Evolutionary conservation across 2,797 vertebrate species (phyloP).

Genomic region (Leptodactylus fallax): DNA sequence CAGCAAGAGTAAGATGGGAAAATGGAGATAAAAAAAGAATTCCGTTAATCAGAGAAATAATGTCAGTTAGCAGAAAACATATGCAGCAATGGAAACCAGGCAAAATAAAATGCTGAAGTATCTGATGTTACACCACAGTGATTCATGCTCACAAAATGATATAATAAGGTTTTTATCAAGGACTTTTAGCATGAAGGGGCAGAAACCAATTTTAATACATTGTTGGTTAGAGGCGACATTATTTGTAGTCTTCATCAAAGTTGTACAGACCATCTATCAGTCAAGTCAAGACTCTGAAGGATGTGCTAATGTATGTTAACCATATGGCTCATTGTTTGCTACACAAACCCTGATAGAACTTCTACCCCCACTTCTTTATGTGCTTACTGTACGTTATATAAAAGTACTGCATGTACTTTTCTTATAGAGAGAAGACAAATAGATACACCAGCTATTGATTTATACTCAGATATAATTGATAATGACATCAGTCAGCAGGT

Average conservation of each 20-base stretch:
- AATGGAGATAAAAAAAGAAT: not conserved
- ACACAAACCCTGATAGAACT: not conserved
- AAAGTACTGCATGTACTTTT: too few relatives aligned
- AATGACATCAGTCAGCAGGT: not conserved
- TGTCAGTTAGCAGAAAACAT: slow-evolving; percentile 65
- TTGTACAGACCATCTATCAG: not conserved
- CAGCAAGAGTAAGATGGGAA: not conserved
- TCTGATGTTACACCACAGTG: slow-evolving; percentile 68
- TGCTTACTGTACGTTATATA: not conserved
- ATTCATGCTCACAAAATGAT: slow-evolving; percentile 74
- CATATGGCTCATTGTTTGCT: slow-evolving; percentile 42
- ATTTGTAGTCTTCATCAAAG: slow-evolving; percentile 26
- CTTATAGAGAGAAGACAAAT: not conserved
- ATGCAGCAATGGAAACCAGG: slow-evolving; percentile 66
- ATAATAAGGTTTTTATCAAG: not conserved
- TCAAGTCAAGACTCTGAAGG: not conserved
- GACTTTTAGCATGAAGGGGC: slow-evolving; percentile 26
- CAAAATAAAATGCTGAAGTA: slow-evolving; percentile 65
- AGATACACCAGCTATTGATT: too few relatives aligned
- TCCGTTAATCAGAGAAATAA: slow-evolving; percentile 37
- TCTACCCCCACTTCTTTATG: not conserved
- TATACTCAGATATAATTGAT: too few relatives aligned
- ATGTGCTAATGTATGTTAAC: slow-evolving; percentile 46
- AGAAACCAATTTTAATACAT: not conserved
- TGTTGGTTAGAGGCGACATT: not conserved